Base-by-base conservation (phyloP, 2,113 vertebrate genomes). In the Ornithorhynchus anatinus region DNA sequence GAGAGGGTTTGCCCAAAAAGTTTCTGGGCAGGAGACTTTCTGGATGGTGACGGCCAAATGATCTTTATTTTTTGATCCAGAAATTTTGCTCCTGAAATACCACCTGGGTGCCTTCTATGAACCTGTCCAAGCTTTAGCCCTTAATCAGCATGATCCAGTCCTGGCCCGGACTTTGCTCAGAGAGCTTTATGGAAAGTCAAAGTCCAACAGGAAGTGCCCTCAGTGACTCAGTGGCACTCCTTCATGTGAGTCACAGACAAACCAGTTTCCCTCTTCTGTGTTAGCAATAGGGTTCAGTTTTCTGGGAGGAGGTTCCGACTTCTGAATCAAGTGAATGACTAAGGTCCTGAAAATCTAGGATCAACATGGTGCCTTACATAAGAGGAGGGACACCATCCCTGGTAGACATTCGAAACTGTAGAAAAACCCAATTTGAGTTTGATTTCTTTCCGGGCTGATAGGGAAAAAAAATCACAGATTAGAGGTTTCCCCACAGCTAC, bases 131-230 rank as follows among this genome's bases (percentile, higher is more conserved):
- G 32, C 15, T 36, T 44, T 52, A 52, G 36, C 23, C 14, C 13
- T 58, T 42, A 60, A 65, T 32, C 37, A 50, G 15, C 40, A 29
- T 17, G 16, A 27, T 27, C 54, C 40, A 22, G 4, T 27, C 22
- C 10, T 19, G 38, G 13, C 63, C 38, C 27, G 39, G 56, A 60
- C 17, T 58, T 53, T 44, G 35, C 51, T 12, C 51, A 39, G 40
- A 66, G 43, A 31, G 23, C 59, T 50, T 29, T 39, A 22, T 45
- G 47, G 59, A 69, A n/a, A n/a, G n/a, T n/a, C n/a, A n/a, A n/a
- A n/a, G n/a, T n/a, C n/a, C 59, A 45, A 27, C 58, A 66, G 69
- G 69, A 79, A 74, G 69, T 79, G 66, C 51, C 59, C 42, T 48
- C 13, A 2, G 37, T 84, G 69, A 81, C 59, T 77, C 69, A 72